Conservation (phyloP, 1,140 invertebrate species). For the Plutomurus gul region DNA sequence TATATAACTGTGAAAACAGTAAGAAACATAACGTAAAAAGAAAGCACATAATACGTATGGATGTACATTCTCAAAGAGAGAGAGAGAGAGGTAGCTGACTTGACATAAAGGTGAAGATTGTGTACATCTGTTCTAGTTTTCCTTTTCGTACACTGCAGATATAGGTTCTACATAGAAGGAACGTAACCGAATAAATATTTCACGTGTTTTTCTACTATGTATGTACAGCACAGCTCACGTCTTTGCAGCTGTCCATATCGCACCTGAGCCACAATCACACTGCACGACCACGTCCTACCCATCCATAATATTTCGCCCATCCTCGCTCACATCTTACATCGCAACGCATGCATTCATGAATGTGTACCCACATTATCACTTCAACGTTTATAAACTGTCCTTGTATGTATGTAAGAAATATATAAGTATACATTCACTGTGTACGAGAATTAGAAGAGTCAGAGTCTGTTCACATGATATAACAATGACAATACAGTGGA, state of each 20-base stretch:
- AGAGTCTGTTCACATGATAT: too few species aligned
- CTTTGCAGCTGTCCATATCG: conserved; percentile 17
- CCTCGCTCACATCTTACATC: neutral
- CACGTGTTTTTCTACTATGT: neutral
- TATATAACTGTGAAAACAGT: too few species aligned
- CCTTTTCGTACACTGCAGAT: neutral
- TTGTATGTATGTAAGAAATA: too few species aligned
- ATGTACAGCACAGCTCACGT: neutral
- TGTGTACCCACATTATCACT: too few species aligned
- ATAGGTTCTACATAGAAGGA: neutral
- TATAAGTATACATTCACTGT: too few species aligned
- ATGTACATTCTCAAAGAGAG: too few species aligned
- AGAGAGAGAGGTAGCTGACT: neutral
- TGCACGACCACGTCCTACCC: neutral
- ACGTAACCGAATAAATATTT: conserved; percentile 27
- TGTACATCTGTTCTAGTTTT: neutral
- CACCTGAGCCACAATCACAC: neutral
- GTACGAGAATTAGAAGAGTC: too few species aligned
- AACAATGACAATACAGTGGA: too few species aligned
- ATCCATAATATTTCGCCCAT: neutral
- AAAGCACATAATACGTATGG: too few species aligned
- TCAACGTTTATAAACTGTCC: too few species aligned
- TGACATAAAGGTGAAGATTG: neutral
- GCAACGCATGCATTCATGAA: too few species aligned
- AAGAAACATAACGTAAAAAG: too few species aligned